Conservation (phyloP, 2,888 invertebrate genomes). For the Acleris sparsana region DNA sequence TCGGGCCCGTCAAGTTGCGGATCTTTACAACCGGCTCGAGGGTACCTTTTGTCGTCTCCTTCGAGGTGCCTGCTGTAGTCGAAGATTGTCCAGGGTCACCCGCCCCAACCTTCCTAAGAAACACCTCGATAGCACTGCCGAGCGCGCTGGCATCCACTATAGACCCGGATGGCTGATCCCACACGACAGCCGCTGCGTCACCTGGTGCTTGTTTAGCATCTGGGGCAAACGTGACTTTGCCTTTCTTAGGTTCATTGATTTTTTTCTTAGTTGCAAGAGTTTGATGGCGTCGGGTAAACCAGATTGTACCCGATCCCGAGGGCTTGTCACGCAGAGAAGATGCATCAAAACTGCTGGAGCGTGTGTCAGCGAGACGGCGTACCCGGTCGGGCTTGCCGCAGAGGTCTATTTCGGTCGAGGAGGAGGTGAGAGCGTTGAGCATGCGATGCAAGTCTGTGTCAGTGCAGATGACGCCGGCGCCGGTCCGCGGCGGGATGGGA, state of each 20-base stretch:
- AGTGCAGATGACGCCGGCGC: conserved; percentile 89
- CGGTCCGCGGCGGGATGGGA: conserved; percentile 69
- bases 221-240: conserved; percentile 84
- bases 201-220: conserved; percentile 84
- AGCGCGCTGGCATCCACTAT: conserved; percentile 91
- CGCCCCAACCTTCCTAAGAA: conserved; percentile 85
- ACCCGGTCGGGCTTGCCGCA: conserved; percentile 85
- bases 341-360: conserved; percentile 93
- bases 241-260: conserved; percentile 75
- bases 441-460: conserved; percentile 92
- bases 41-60: conserved; percentile 55
- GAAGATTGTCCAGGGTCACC: conserved; percentile 71
- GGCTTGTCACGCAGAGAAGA: conserved; percentile 85
- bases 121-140: conserved; percentile 93
- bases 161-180: conserved; percentile 90
- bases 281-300: conserved; percentile 91
- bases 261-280: conserved; percentile 87
- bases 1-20: conserved; percentile 63
- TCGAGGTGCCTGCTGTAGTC: conserved; percentile 54
- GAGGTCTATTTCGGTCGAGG: conserved; percentile 90
- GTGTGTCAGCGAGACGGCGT: conserved; percentile 86
- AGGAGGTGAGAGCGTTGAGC: conserved; percentile 90
- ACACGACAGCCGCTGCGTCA: conserved; percentile 85
- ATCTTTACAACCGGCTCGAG: conserved; percentile 67
- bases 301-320: conserved; percentile 84